Conservation (phyloP, 2,113 vertebrate genomes). For the Entomyzon cyanotis region DNA sequence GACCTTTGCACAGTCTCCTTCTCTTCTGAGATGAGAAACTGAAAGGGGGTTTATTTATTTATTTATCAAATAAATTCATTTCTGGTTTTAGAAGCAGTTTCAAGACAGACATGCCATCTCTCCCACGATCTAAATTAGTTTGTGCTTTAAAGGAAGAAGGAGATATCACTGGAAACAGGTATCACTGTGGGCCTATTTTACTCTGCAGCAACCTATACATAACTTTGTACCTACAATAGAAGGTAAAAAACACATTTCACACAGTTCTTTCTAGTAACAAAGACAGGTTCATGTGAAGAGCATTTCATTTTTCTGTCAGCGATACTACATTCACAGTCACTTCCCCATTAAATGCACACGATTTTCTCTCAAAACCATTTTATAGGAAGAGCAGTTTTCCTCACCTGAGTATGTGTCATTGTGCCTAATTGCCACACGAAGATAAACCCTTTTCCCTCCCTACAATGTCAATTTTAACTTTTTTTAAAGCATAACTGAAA, state of each 20-base stretch:
- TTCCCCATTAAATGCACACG: neutral
- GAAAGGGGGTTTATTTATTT: neutral
- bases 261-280: neutral
- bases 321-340: neutral
- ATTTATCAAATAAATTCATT: neutral
- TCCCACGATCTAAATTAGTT: neutral
- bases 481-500: neutral
- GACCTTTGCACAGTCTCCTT: neutral
- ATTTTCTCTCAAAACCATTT: neutral
- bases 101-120: neutral
- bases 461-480: neutral
- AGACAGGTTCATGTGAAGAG: neutral
- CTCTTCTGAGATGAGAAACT: neutral
- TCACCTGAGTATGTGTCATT: neutral
- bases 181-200: neutral
- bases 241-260: neutral
- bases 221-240: neutral
- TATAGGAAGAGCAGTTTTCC: neutral
- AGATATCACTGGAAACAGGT: neutral
- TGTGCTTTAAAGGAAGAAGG: neutral
- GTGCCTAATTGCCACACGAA: neutral
- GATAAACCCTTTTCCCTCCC: neutral
- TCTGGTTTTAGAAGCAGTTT: neutral
- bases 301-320: neutral
- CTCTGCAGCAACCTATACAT: neutral